Base-by-base conservation (phyloP, 2,113 vertebrate species). In the Hippocampus guttulatus region DNA sequence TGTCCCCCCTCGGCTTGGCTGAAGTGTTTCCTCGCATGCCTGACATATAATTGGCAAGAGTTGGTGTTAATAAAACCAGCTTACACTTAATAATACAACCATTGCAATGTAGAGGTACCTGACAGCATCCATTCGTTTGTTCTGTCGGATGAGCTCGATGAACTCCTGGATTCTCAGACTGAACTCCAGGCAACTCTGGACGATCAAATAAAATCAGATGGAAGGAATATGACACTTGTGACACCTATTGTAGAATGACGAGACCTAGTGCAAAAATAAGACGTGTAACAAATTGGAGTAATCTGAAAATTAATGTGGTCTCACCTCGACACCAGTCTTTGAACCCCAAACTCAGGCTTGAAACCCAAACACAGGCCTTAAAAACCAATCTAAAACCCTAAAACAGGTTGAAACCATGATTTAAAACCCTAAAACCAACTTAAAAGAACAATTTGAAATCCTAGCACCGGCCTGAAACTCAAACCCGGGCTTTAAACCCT, bases 141-240 rank as follows among this genome's bases (percentile, higher is more conserved):
- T 99, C 91, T 98, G 96, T 86, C 97, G 93, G 83, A 99, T 96
- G 72, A 99, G 96, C 88, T 99, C 97, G 45, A 99, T 99, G 89
- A 99, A 99, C 92, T 99, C 97, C 90, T 99, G 97, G 87, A 99
- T 98, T 91, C 97, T 94, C 72, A 99, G 93, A 88, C 97, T 98
- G 92, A 99, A 98, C 91, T 99, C 97, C 88, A 99, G 92, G 87
- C 96, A 99, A 84, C 97, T 99, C 97, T 99, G 91, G 1, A 70
- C 91, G 80, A 61, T 0, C 6, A 67, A 18, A 74, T 0, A 79
- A 55, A 67, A 5, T 1, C 30, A 21, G 20, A 64, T 23, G 21
- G 10, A 11, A 55, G 8, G 8, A 23, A n/a, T 9, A 21, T 54
- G 16, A n/a, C 52, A n/a, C 23, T 23, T 18, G 25, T 61, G 58